Percentiles rank a stretch among this genome's conserved stretches.
phyloP scores from a whole-genome alignment of 2,797 vertebrate genomes.

The Amazona ochrocephala region DNA sequence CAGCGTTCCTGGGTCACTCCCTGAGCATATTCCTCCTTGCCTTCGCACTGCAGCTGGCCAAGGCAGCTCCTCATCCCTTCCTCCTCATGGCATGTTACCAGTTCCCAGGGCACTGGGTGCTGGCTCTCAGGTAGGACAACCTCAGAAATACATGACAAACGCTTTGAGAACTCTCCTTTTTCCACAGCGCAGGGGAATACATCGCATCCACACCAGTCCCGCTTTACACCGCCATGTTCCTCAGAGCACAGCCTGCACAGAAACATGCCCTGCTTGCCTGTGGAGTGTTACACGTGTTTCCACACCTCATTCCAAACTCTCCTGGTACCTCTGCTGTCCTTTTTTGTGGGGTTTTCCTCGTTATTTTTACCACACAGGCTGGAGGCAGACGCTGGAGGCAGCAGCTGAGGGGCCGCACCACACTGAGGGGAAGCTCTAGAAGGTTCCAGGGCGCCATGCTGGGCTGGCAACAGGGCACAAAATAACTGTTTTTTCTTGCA shows the following conservation, averaged over 20 bases:
- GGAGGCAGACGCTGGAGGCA: rapidly evolving
- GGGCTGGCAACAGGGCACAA: neutral
- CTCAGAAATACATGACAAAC: neutral
- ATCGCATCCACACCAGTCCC: rapidly evolving
- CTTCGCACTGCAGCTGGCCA: neutral
- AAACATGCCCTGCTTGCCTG: rapidly evolving
- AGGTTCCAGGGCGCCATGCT: neutral
- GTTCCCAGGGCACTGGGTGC: neutral
- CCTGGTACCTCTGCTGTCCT: rapidly evolving
- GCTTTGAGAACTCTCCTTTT: neutral
- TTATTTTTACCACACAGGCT: neutral
- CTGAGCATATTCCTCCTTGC: neutral
- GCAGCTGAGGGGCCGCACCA: rapidly evolving
- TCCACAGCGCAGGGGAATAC: neutral
- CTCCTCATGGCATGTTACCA: rapidly evolving
- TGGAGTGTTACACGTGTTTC: rapidly evolving
- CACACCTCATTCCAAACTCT: rapidly evolving
- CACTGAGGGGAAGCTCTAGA: neutral
- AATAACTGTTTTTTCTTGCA: neutral
- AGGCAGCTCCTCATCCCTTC: neutral
- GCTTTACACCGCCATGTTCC: rapidly evolving
- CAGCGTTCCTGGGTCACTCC: neutral
- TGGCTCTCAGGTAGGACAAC: neutral
- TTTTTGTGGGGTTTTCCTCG: neutral
- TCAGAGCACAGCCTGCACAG: too few relatives aligned